Conservation (phyloP, 2,797 vertebrate species). For the Serranus cabrilla region DNA sequence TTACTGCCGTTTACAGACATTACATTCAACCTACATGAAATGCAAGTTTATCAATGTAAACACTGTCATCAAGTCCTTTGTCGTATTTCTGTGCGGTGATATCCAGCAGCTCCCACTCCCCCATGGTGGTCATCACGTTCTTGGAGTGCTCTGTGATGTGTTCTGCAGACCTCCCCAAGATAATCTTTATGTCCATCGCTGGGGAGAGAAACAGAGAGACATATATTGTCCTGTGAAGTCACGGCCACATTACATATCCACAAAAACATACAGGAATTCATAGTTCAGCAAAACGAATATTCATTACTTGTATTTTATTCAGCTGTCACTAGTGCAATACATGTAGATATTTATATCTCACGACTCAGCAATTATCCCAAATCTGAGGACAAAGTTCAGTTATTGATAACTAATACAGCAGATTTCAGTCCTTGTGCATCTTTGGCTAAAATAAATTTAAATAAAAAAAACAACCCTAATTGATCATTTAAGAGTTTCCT, state of each 20-base stretch:
- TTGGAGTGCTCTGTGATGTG: conserved; percentile 62
- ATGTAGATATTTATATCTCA: background rate
- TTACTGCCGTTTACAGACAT: background rate
- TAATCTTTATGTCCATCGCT: conserved; percentile 75
- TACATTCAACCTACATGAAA: conserved; percentile 67
- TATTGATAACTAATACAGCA: conserved; percentile 3
- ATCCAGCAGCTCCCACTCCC: conserved; percentile 85
- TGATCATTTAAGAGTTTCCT: background rate
- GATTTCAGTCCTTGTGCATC: background rate
- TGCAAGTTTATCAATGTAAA: conserved; percentile 39
- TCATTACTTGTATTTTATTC: background rate
- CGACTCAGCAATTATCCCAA: background rate
- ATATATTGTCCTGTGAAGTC: background rate
- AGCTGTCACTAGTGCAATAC: background rate
- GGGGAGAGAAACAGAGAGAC: conserved; percentile 2
- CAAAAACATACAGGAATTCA: background rate
- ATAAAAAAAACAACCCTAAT: no score
- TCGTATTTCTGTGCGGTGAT: conserved; percentile 50
- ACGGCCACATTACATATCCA: background rate
- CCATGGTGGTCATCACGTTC: conserved; percentile 74
- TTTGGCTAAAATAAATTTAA: no score
- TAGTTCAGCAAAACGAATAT: background rate
- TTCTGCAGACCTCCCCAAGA: conserved; percentile 30
- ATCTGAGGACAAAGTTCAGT: background rate
- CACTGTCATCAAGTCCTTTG: fast-evolving